Conservation (phyloP, 2,113 vertebrate species). For the Hyperoodon ampullatus region DNA sequence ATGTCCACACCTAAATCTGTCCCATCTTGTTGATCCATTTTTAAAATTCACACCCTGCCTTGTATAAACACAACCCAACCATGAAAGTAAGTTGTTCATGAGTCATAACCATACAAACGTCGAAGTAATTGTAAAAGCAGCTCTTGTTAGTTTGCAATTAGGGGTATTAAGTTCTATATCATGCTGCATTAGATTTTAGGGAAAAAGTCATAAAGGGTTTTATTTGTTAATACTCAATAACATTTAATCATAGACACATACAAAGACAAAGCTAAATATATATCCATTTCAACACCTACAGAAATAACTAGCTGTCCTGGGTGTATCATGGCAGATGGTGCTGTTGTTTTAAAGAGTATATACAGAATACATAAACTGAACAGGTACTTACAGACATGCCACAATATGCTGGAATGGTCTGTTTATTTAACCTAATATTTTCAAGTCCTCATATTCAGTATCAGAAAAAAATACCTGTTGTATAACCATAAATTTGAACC, state of each 20-base stretch:
- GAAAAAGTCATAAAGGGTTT: slow-evolving; percentile 59
- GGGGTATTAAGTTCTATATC: slow-evolving; percentile 74
- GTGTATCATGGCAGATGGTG: not conserved
- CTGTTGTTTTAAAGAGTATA: not conserved
- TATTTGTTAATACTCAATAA: slow-evolving; percentile 53
- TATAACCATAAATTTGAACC: not conserved
- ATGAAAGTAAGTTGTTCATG: slow-evolving; percentile 83
- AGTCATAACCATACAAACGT: slow-evolving; percentile 82
- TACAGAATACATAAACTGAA: not conserved
- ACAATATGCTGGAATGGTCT: not conserved
- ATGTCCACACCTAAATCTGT: slow-evolving; percentile 84
- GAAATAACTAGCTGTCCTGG: slow-evolving; percentile 58
- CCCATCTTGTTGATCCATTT: slow-evolving; percentile 84
- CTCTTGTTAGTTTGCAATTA: slow-evolving; percentile 74
- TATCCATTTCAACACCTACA: slow-evolving; percentile 56
- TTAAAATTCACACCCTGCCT: slow-evolving; percentile 85
- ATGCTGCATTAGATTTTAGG: slow-evolving; percentile 64
- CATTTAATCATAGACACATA: slow-evolving; percentile 53
- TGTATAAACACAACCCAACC: slow-evolving; percentile 80
- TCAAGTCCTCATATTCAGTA: not conserved
- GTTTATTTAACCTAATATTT: not conserved
- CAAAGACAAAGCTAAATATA: slow-evolving; percentile 64
- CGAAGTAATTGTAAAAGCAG: slow-evolving; percentile 81
- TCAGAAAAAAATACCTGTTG: not conserved
- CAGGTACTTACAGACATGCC: not conserved